Conservation (phyloP, 1,140 invertebrate species). For the Phymastichus coffea region DNA sequence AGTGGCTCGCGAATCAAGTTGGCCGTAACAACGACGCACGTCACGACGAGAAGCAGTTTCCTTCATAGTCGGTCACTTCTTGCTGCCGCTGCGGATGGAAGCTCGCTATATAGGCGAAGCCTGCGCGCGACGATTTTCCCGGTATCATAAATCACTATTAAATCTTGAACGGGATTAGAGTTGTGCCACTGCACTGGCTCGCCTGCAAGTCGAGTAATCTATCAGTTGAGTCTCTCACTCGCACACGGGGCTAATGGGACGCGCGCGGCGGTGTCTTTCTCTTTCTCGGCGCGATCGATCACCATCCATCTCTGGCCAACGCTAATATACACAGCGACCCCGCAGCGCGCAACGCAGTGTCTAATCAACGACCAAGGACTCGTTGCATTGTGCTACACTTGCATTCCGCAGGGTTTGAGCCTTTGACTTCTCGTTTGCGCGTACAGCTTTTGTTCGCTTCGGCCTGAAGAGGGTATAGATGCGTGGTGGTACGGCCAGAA, state of each 20-base stretch:
- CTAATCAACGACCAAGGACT: constrained; percentile 11
- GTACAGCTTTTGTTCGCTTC: too few relatives aligned
- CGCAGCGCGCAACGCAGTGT: not conserved
- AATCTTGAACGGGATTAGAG: constrained; percentile 43
- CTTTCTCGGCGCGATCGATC: constrained; percentile 13
- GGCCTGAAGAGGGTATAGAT: too few relatives aligned
- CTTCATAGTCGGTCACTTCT: constrained; percentile 11
- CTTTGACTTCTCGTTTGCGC: too few relatives aligned
- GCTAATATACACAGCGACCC: not conserved
- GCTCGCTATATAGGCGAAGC: too few relatives aligned
- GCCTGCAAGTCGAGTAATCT: constrained; percentile 47
- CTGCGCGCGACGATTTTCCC: not conserved
- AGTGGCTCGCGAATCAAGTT: too few relatives aligned
- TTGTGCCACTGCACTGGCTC: constrained; percentile 1
- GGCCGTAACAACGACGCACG: too few relatives aligned
- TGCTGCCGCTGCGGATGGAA: too few relatives aligned
- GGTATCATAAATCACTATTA: constrained; percentile 50
- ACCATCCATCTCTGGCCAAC: not conserved
- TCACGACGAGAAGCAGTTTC: too few relatives aligned
- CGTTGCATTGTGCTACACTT: too few relatives aligned
- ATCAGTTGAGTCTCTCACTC: constrained; percentile 40
- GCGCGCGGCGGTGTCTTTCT: constrained; percentile 27
- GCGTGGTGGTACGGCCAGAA: too few relatives aligned
- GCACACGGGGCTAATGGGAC: constrained; percentile 34
- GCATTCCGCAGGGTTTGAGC: too few relatives aligned